These are phyloP conservation scores for Parascotia fuliginaria DNA, from an alignment of 2,888 invertebrate genomes.

Conservation along the genomic window DNA sequence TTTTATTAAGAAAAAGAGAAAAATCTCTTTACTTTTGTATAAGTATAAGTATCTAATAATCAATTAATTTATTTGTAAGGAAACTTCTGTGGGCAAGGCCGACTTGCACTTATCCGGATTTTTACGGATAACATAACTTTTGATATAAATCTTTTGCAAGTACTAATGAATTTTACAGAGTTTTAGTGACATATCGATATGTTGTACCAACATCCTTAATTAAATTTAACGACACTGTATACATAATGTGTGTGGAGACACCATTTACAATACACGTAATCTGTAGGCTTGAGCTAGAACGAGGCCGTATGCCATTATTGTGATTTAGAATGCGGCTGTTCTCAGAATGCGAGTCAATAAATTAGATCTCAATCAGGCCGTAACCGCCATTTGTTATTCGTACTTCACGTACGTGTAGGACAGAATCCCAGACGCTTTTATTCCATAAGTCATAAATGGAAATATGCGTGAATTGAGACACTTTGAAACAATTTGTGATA, in stretches of 20 bases:
- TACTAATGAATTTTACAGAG: conserved; percentile 17
- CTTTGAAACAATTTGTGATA: conserved; percentile 12
- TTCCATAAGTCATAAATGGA: conserved; percentile 28
- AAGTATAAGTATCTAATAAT: too few relatives aligned
- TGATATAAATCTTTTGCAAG: too few relatives aligned
- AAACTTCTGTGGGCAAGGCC: too few relatives aligned
- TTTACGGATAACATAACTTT: too few relatives aligned
- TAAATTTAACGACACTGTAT: conserved; percentile 48
- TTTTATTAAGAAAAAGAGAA: too few relatives aligned
- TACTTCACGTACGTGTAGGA: conserved; percentile 53
- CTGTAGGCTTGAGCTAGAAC: conserved; percentile 62
- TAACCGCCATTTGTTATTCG: conserved; percentile 76
- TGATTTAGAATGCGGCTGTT: conserved; percentile 76
- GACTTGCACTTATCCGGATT: too few relatives aligned
- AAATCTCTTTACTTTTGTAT: too few relatives aligned
- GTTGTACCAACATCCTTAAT: conserved; percentile 39
- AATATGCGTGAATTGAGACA: conserved; percentile 7
- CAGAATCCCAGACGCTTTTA: conserved; percentile 35
- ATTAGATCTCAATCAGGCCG: conserved; percentile 82
- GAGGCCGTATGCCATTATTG: conserved; percentile 73
- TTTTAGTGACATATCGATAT: conserved; percentile 24
- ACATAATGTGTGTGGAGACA: conserved; percentile 52
- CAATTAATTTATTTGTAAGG: too few relatives aligned
- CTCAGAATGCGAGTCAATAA: conserved; percentile 78
- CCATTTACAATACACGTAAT: conserved; percentile 63